A percentile compares a stretch with the other conserved stretches of the same genome.
These are phyloP conservation scores for Drosophila niveifrons DNA, from an alignment of 2,888 invertebrate species.

Conservation along the genomic window DNA sequence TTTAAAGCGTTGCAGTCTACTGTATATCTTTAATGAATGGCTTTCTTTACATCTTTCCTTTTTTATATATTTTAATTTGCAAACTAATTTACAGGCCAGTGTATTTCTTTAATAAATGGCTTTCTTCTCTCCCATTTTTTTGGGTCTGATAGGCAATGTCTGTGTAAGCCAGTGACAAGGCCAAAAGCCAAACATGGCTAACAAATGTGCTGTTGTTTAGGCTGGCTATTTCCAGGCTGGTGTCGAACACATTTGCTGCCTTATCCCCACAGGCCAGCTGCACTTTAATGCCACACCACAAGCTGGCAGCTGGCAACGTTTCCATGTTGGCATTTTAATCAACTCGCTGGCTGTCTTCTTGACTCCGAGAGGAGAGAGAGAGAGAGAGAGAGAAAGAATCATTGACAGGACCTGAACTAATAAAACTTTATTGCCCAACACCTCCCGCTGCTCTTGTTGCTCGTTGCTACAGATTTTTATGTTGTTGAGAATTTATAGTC, in stretches of 20 bases:
- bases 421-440: constrained; percentile 54
- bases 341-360: constrained; percentile 20
- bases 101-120: constrained; percentile 4
- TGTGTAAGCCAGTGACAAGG: constrained; percentile 14
- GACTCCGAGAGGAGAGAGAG: too few species aligned
- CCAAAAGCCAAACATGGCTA: constrained; percentile 6
- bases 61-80: neutral
- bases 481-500: constrained; percentile 41
- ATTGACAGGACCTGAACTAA: constrained; percentile 48
- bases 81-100: neutral
- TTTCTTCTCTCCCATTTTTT: neutral
- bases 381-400: constrained; percentile 23
- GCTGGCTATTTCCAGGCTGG: neutral
- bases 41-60: neutral
- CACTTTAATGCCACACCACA: constrained; percentile 19
- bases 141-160: constrained; percentile 2
- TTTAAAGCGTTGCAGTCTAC: neutral
- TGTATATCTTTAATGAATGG: neutral
- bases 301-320: constrained; percentile 12
- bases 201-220: neutral
- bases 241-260: constrained; percentile 5
- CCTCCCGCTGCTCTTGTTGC: constrained; percentile 5
- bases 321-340: constrained; percentile 48
- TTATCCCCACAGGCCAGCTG: constrained; percentile 18
- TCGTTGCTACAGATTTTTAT: constrained; percentile 15